A percentile compares a stretch with the other conserved stretches of the same genome.
These are phyloP conservation scores for Chlorodrepanis virens DNA, from an alignment of 2,113 vertebrate species.

Conservation along the genomic window DNA sequence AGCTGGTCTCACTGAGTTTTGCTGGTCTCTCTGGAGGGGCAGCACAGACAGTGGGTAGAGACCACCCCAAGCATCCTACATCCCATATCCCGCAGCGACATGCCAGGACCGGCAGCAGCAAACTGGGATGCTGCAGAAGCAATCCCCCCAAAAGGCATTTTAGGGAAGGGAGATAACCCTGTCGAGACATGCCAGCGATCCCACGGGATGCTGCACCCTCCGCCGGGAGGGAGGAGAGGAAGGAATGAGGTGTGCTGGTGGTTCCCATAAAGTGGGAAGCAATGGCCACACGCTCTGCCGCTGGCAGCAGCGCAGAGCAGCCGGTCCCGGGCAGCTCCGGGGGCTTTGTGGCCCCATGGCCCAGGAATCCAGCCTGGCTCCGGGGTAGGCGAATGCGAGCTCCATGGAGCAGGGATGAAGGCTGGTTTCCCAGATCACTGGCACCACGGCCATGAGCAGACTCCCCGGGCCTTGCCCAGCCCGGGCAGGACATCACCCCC, in stretches of 20 bases:
- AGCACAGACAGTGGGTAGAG: background rate
- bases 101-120: background rate
- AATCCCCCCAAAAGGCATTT: background rate
- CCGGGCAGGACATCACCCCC: background rate
- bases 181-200: background rate
- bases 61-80: background rate
- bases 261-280: background rate
- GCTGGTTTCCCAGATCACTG: background rate
- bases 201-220: background rate
- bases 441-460: rapidly evolving
- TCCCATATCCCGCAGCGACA: rapidly evolving
- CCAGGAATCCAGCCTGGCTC: background rate
- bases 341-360: rapidly evolving
- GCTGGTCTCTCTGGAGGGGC: background rate
- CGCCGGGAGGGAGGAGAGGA: background rate
- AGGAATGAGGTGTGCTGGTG: background rate
- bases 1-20: background rate
- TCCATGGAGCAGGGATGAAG: background rate
- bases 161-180: background rate
- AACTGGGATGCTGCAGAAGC: background rate
- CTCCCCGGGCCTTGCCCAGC: background rate
- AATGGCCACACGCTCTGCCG: background rate
- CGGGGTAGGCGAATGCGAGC: rapidly evolving
- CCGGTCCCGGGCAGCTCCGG: background rate
- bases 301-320: background rate